A percentile compares a stretch with the other conserved stretches of the same genome.
phyloP scores from a whole-genome alignment of 1,140 invertebrate genomes.

The Saccostrea glomerata region DNA sequence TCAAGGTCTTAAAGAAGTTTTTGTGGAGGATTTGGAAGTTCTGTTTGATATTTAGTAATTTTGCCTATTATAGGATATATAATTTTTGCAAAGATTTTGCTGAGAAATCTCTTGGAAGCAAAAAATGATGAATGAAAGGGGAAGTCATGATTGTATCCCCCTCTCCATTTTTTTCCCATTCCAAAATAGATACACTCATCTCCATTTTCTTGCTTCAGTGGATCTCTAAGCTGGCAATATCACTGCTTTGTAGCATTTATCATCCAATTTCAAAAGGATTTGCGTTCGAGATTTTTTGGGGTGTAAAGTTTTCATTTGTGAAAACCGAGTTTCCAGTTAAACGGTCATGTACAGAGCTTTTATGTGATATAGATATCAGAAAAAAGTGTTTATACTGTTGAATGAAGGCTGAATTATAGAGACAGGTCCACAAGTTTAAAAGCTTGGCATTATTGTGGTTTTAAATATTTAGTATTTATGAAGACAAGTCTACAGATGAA shows the following conservation, averaged over 20 bases:
- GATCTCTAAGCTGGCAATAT: conserved; percentile 7
- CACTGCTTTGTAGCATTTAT: conserved; percentile 26
- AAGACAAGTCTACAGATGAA: conserved; percentile 2
- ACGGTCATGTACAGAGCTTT: conserved; percentile 15
- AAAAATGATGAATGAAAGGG: background rate
- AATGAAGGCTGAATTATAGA: conserved; percentile 5
- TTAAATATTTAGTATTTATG: background rate
- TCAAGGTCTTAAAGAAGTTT: background rate
- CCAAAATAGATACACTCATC: conserved; percentile 22
- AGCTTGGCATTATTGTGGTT: conserved; percentile 9
- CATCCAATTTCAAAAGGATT: conserved; percentile 28
- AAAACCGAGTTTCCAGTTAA: conserved; percentile 27
- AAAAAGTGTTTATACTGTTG: conserved; percentile 23
- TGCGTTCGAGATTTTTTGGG: conserved; percentile 17
- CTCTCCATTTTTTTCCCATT: background rate
- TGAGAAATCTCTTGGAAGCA: background rate
- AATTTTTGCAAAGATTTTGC: background rate
- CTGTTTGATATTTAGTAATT: background rate
- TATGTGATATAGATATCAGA: conserved; percentile 31
- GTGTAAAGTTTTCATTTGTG: conserved; percentile 35
- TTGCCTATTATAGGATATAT: background rate
- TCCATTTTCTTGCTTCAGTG: background rate
- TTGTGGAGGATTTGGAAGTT: background rate
- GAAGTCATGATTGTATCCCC: background rate
- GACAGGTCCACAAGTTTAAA: conserved; percentile 20